Evolutionary conservation across 2,113 vertebrate species (phyloP), one percentile per base, ranked within the genome.

Genomic region (Calyptommatus sinebrachiatus): DNA sequence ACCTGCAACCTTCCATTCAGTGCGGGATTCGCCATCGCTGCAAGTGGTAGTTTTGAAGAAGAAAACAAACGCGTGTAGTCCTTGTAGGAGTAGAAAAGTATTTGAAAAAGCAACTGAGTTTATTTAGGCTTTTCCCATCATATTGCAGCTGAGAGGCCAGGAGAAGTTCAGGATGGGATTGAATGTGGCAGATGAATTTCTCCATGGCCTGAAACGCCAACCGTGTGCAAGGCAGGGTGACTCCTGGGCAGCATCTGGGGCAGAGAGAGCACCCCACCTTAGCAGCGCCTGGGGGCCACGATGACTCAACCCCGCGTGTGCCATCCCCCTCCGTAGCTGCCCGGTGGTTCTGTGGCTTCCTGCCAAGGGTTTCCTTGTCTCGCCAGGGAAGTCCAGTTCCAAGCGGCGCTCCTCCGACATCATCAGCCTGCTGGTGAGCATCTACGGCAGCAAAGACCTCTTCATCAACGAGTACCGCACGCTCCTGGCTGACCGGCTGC

Each of bases 391-490:
- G 85, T 95, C 94, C 0, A 97, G 97, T 79, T 98, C 97, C 0
- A 98, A 97, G 81, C 96, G 97, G 0, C 96, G 97, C 0, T 99
- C 98, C 4, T 99, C 98, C 0, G 98, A 99, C 93, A 99, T 99
- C 92, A 99, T 99, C 95, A 99, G 97, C 89, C 94, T 99, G 76
- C 94, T 99, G 89, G 98, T 99, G 91, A 99, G 98, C 86, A 99
- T 99, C 92, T 99, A 99, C 0, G 98, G 98, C 92, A 99, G 98
- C 81, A 99, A 99, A 79, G 97, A 99, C 85, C 97, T 99, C 77
- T 99, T 99, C 83, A 99, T 99, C 77, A 97, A 99, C 0, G 98
- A 99, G 74, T 99, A 99, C 92, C 93, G 97, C 83, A 97, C 97
- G 0, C 96, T 99, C 2, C 92, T 99, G 80, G 98, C 98, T 0